Percentiles rank a stretch among this genome's conserved stretches.
Conservation (phyloP, 2,888 invertebrate species). For the Ferdinandea cuprea region DNA sequence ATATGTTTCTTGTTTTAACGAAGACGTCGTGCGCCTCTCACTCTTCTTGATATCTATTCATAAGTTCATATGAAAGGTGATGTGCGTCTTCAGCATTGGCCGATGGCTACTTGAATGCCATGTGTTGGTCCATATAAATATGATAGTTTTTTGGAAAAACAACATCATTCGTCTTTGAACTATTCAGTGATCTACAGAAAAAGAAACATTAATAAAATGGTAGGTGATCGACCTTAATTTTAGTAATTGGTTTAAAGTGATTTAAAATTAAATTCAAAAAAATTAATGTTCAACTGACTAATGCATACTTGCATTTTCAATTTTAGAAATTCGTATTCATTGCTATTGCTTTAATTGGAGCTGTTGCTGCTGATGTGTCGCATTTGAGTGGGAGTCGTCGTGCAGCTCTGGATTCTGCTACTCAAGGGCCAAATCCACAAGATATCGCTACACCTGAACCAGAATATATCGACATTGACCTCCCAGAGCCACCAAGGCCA, state of each 20-base stretch:
- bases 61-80: constrained; percentile 56
- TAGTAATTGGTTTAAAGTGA: constrained; percentile 7
- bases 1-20: constrained; percentile 30
- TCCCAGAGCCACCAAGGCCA: constrained; percentile 77
- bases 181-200: constrained; percentile 79
- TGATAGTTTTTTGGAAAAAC: constrained; percentile 80
- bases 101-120: constrained; percentile 60
- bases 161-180: constrained; percentile 83
- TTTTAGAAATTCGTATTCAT: constrained; percentile 80
- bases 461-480: constrained; percentile 82
- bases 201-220: constrained; percentile 61
- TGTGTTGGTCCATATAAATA: constrained; percentile 79
- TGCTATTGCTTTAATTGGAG: constrained; percentile 78
- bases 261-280: background rate
- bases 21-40: constrained; percentile 50
- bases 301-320: constrained; percentile 20
- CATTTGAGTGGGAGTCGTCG: constrained; percentile 63
- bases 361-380: constrained; percentile 76
- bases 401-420: constrained; percentile 81
- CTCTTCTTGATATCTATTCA: constrained; percentile 41
- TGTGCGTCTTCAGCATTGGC: constrained; percentile 62
- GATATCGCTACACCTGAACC: constrained; percentile 82
- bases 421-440: constrained; percentile 82
- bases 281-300: constrained; percentile 14
- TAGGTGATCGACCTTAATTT: constrained; percentile 64